Evolutionary conservation across 2,888 invertebrate genomes (phyloP), one percentile per base, ranked within the genome.

Genomic region (Tenthredo notha): DNA sequence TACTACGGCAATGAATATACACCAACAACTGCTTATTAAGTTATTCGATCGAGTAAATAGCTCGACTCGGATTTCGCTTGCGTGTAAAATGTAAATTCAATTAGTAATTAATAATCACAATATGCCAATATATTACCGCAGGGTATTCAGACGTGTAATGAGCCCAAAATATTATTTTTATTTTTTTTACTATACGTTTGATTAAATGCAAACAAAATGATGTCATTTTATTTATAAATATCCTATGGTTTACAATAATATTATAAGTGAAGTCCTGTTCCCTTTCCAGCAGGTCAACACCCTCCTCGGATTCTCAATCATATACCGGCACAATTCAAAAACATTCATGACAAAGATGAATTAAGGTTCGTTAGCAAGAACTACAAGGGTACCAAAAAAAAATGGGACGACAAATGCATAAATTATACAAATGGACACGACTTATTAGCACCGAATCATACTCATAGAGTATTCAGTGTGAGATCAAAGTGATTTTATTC

Each of bases 321-420:
- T 43, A 72, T 40, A 67, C 67, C 15, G 67, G 15, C 29, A 12
- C 18, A 7, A 67, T 67, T 67, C 67, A 43, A 21, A 2, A 21
- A 37, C 72, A n/a, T 43, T 74, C 40, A 7, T 74, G 72, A 43
- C 72, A 74, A 15, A 74, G 72, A 74, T 43, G 43, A 74, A 74
- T 74, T 74, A 40, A 7, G 72, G 40, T 21, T 43, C 72, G 21
- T 72, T 40, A 72, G 72, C 72, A 72, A 72, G 43, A 40, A 43
- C 12, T 72, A 5, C 2, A 43, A 40, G 43, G 72, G 72, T 72
- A 40, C 40, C 72, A 43, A n/a, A 74, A 40, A n/a, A 43, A 74
- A 74, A 43, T 74, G 21, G 72, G 21, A 43, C 43, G 72, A 43
- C 18, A 33, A 40, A 74, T 74, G 25, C 40, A 74, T 43, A 25